Evolutionary conservation across 2,113 vertebrate genomes (phyloP).

Genomic region (Poecile atricapillus): DNA sequence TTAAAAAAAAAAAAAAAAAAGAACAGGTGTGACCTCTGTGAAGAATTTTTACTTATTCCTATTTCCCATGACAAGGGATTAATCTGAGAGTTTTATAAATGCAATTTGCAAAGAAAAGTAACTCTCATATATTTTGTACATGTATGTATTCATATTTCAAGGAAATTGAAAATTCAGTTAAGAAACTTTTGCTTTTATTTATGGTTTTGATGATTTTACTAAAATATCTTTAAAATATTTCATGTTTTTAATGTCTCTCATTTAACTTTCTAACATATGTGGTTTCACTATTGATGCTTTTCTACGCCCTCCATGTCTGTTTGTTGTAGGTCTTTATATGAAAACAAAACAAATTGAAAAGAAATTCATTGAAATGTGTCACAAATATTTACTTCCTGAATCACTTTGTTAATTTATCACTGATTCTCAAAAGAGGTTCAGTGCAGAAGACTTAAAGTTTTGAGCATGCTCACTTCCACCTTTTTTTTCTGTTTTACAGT

Average conservation of each 20-base stretch:
- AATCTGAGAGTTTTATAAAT: not conserved
- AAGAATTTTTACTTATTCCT: not conserved
- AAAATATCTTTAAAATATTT: not conserved
- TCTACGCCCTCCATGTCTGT: not conserved
- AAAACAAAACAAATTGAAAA: not conserved
- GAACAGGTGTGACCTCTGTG: not conserved
- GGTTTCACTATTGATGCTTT: not conserved
- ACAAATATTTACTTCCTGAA: not conserved
- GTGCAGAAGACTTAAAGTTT: not conserved
- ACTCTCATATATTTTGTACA: not conserved
- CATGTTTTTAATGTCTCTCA: not conserved
- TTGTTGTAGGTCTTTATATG: not conserved
- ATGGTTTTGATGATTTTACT: not conserved
- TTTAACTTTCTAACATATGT: not conserved
- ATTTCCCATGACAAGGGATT: not conserved
- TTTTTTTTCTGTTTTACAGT: not conserved
- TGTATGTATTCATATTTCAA: not conserved
- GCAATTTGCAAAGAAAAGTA: not conserved
- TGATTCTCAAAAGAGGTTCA: not conserved
- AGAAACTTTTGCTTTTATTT: not conserved
- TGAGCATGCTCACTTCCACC: not conserved
- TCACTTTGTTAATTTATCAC: not conserved
- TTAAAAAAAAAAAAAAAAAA: not conserved
- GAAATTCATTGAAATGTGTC: not conserved
- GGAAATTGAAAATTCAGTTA: not conserved